Percentiles rank a stretch among this genome's conserved stretches.
phyloP scores from a whole-genome alignment of 1,140 invertebrate species.

The Drosophila seguyi region DNA sequence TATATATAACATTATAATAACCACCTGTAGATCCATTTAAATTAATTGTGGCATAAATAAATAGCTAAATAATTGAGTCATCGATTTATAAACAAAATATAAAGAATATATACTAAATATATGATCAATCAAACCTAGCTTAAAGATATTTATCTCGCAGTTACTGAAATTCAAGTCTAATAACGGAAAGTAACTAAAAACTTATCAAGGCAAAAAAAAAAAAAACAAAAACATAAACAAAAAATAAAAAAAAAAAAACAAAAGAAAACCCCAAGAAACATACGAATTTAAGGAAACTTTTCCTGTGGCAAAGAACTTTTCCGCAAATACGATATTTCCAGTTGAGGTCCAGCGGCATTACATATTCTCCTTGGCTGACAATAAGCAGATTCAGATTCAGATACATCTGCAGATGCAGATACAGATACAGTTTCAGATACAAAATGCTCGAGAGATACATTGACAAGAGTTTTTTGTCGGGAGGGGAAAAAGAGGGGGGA shows the following conservation, averaged over 20 bases:
- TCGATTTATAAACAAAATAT: too few relatives aligned
- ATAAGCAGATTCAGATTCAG: constrained; percentile 47
- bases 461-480: constrained; percentile 27
- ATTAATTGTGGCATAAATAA: too few relatives aligned
- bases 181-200: not conserved
- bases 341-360: constrained; percentile 23
- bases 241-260: not conserved
- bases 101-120: too few relatives aligned
- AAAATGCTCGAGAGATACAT: constrained; percentile 31
- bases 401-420: constrained; percentile 32
- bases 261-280: not conserved
- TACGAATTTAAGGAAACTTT: constrained; percentile 13
- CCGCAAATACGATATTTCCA: constrained; percentile 21
- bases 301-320: constrained; percentile 23
- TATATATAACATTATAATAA: too few relatives aligned
- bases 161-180: not conserved
- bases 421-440: constrained; percentile 36
- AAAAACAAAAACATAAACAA: not conserved
- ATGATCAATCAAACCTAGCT: constrained; percentile 7
- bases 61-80: too few relatives aligned
- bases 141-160: not conserved
- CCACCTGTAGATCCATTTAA: too few relatives aligned
- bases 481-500: not conserved
- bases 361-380: constrained; percentile 45
- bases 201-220: not conserved